Conservation (phyloP, 2,888 invertebrate species). For the Ernsta delagoae region DNA sequence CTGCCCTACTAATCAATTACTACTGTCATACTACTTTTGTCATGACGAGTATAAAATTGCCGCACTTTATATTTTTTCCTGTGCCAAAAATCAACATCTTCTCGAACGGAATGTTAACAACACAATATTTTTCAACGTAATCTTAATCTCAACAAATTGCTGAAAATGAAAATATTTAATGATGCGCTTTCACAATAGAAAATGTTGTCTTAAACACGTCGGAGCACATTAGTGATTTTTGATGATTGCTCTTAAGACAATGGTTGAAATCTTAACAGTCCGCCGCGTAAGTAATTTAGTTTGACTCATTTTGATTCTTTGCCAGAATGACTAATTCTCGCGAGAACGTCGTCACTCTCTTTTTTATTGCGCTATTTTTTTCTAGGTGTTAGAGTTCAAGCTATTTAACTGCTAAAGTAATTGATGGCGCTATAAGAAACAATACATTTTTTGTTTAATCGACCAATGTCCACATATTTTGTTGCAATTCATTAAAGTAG, state of each 20-base stretch:
- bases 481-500: conserved; percentile 20
- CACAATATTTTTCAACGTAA: conserved; percentile 76
- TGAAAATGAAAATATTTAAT: conserved; percentile 74
- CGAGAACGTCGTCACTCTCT: conserved; percentile 63
- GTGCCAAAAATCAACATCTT: conserved; percentile 80
- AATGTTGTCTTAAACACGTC: conserved; percentile 50
- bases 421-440: conserved; percentile 39
- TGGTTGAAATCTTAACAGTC: conserved; percentile 63
- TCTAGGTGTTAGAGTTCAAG: conserved; percentile 57
- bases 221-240: conserved; percentile 59
- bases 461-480: conserved; percentile 19
- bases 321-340: conserved; percentile 80
- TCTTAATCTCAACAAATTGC: conserved; percentile 79
- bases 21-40: conserved; percentile 71
- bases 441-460: conserved; percentile 25
- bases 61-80: conserved; percentile 69
- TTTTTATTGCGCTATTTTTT: conserved; percentile 67
- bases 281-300: conserved; percentile 68
- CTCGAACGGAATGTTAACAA: conserved; percentile 76
- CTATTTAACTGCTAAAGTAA: conserved; percentile 53
- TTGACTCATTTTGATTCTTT: conserved; percentile 70
- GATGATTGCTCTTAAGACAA: conserved; percentile 69
- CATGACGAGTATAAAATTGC: conserved; percentile 76
- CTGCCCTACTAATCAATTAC: conserved; percentile 78
- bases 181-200: conserved; percentile 59